Evolutionary conservation across 2,797 vertebrate genomes (phyloP).

Genomic region (Coluber constrictor): DNA sequence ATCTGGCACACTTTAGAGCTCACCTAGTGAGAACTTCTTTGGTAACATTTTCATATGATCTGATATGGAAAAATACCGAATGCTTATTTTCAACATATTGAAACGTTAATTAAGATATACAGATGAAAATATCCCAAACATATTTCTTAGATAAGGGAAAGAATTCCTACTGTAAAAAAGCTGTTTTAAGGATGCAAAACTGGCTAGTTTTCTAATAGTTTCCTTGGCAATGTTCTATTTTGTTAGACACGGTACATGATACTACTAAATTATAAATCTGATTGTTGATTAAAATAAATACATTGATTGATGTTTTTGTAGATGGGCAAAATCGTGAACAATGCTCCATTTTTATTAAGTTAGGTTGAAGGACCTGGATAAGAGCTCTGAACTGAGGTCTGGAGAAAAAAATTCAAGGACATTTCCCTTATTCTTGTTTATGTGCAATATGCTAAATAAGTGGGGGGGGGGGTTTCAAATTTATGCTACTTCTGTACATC

Average conservation of each 20-base stretch:
- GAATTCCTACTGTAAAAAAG: slow-evolving; percentile 23
- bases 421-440: not conserved
- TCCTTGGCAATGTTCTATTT: not conserved
- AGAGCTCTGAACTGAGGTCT: not conserved
- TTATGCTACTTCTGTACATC: not conserved
- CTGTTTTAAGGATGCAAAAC: not conserved
- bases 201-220: not conserved
- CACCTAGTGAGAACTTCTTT: not conserved
- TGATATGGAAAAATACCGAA: not conserved
- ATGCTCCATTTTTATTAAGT: not conserved
- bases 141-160: slow-evolving; percentile 7
- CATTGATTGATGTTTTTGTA: not conserved
- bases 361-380: not conserved
- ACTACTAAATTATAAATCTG: not conserved
- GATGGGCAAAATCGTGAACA: not conserved
- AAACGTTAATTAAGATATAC: not conserved
- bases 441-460: not conserved
- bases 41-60: not conserved
- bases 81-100: not conserved
- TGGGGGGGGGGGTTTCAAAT: too few relatives aligned
- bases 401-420: not conserved
- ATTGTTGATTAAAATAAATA: not conserved
- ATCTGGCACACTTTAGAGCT: not conserved
- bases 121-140: not conserved
- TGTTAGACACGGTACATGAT: not conserved